Percentiles rank a stretch among this genome's conserved stretches.
phyloP scores from a whole-genome alignment of 2,797 vertebrate species.

The Macroramphosus scolopax region DNA sequence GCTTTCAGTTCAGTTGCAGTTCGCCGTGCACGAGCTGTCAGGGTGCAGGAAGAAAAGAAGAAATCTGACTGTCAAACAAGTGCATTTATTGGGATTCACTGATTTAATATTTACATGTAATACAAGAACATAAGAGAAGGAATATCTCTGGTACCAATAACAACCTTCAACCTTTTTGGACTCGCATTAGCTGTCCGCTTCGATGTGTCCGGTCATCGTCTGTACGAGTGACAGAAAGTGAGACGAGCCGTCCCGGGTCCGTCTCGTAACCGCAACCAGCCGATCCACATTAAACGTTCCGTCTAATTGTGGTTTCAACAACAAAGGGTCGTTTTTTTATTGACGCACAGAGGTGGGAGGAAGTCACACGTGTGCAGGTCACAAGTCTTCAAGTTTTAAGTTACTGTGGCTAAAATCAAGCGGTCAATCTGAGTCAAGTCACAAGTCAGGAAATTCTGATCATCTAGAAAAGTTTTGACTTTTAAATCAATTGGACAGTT shows the following conservation, averaged over 20 bases:
- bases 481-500: too few species aligned
- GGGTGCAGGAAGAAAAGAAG: constrained; percentile 15
- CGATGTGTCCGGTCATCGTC: neutral
- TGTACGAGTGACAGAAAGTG: constrained; percentile 16
- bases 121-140: constrained; percentile 34
- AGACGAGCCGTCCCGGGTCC: constrained; percentile 10
- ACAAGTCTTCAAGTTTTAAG: too few species aligned
- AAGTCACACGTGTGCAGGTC: too few species aligned
- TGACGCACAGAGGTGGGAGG: constrained; percentile 1
- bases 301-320: constrained; percentile 17
- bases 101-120: constrained; percentile 63
- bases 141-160: constrained; percentile 22
- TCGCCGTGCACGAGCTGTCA: neutral
- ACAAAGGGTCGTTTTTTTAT: constrained; percentile 5
- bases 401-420: too few species aligned
- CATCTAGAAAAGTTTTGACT: too few species aligned
- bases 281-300: constrained; percentile 14
- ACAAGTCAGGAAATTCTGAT: too few species aligned
- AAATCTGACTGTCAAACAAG: constrained; percentile 52
- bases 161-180: constrained; percentile 18
- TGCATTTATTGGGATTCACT: constrained; percentile 70
- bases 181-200: neutral
- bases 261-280: constrained; percentile 8
- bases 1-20: constrained; percentile 10
- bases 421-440: too few species aligned